These are phyloP conservation scores for Ardeotis arabs DNA, from an alignment of 2,113 vertebrate species.

Conservation along the genomic window DNA sequence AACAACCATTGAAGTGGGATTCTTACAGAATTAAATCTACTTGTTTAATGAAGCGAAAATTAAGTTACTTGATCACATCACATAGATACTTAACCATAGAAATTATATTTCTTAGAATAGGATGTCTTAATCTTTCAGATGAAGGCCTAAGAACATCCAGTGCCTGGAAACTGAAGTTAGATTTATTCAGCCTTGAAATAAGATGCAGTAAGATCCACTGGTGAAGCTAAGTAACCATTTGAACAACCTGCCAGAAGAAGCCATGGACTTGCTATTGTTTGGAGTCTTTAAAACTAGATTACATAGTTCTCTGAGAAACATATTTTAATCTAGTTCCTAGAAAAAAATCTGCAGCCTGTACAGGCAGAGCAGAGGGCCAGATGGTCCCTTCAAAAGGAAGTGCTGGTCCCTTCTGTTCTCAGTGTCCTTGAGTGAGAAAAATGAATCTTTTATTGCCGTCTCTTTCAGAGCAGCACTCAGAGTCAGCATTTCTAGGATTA, in stretches of 20 bases:
- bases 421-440: not conserved
- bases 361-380: not conserved
- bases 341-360: not conserved
- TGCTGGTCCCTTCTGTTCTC: conserved; percentile 38
- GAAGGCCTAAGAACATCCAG: not conserved
- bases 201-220: not conserved
- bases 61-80: not conserved
- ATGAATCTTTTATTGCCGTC: not conserved
- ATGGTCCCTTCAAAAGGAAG: conserved; percentile 25
- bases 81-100: not conserved
- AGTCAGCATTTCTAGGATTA: conserved; percentile 54
- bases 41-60: not conserved
- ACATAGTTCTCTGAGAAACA: not conserved
- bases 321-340: conserved; percentile 21
- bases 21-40: not conserved
- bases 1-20: not conserved
- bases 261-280: not conserved
- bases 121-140: not conserved
- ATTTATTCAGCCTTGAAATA: not conserved
- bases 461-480: conserved; percentile 1
- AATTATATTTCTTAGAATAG: not conserved
- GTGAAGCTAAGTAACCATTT: not conserved
- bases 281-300: not conserved
- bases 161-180: not conserved
- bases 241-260: not conserved